A percentile compares a stretch with the other conserved stretches of the same genome.
phyloP scores from a whole-genome alignment of 2,888 invertebrate species.

The Drosophila suboccidentalis region DNA sequence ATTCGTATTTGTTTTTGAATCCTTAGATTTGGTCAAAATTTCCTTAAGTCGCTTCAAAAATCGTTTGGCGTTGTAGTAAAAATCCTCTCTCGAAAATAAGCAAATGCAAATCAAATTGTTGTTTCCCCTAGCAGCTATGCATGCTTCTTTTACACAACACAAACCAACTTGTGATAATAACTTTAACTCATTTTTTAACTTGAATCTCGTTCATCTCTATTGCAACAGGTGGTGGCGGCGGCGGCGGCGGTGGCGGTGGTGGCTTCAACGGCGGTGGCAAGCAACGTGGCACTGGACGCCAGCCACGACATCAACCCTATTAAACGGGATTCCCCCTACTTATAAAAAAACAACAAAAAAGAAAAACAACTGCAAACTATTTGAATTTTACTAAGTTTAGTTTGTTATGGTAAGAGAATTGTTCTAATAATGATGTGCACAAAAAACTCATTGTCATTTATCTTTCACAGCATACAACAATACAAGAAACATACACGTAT shows the following conservation, averaged over 20 bases:
- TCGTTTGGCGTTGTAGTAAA: constrained; percentile 65
- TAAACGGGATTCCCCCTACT: constrained; percentile 84
- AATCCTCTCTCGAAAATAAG: constrained; percentile 15
- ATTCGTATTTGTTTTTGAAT: constrained; percentile 39
- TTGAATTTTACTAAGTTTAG: constrained; percentile 79
- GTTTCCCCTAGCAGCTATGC: constrained; percentile 47
- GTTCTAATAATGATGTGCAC: not conserved
- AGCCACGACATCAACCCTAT: constrained; percentile 96
- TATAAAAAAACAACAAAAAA: not conserved
- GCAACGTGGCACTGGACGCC: constrained; percentile 92
- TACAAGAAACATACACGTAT: constrained; percentile 25
- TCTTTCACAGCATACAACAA: constrained; percentile 45
- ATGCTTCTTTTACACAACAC: constrained; percentile 23
- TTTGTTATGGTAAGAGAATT: constrained; percentile 72
- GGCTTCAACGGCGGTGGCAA: constrained; percentile 93
- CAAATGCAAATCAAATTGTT: constrained; percentile 16
- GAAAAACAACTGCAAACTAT: constrained; percentile 65
- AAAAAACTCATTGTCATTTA: constrained; percentile 14
- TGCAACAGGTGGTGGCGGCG: constrained; percentile 75
- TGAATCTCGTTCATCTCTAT: constrained; percentile 8
- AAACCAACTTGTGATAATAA: not conserved
- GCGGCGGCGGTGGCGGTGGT: constrained; percentile 77
- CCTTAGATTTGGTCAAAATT: constrained; percentile 80
- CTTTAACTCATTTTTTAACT: too few species aligned
- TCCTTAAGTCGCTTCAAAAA: constrained; percentile 52